Base-by-base conservation (phyloP, 1,140 invertebrate species). In the Pinna nobilis region DNA sequence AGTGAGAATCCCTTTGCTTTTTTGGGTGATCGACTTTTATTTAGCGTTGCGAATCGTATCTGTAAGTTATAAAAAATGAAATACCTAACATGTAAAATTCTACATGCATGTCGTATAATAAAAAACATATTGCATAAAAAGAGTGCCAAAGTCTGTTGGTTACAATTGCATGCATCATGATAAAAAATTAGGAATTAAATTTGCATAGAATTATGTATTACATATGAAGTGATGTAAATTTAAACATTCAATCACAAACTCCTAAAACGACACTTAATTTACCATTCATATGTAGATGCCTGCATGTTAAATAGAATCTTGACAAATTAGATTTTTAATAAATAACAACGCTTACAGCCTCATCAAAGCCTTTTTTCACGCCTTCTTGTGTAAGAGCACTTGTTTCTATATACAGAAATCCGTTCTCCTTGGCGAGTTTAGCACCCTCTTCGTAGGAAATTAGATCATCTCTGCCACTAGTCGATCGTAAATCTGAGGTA, bases 401-500 rank as follows among this genome's bases (percentile, higher is more conserved):
- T 1, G 83, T 86, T 55, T 85, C 83, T 28, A 57, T 64, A 66
- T 82, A 85, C 13, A 23, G 20, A n/a, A 82, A 15, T 2, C 73
- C 64, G 1, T 78, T 15, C 7, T 23, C 32, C n/a, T 80, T 84
- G 0, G 83, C 81, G 33, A 84, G 9, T 20, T 50, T 37, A 11
- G 47, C 33, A 1, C 75, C 82, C 68, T 91, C 96, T 82, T 97
- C 95, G 90, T 97, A 96, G 69, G 96, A 96, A 80, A 99, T 97
- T 6, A 59, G 11, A 0, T 18, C 30, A 11, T 33, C 25, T 18
- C 53, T 15, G 18, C 20, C 35, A 1, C 23, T 35, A 35, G 33
- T 20, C 23, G 23, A 28, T 13, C 69, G 25, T 13, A 70, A 37
- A 61, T 67, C 61, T 76, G 30, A 20, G 32, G 47, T 47, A 30